Base-by-base conservation (phyloP, 2,113 vertebrate genomes). In the Tenebrosternarchus preto region DNA sequence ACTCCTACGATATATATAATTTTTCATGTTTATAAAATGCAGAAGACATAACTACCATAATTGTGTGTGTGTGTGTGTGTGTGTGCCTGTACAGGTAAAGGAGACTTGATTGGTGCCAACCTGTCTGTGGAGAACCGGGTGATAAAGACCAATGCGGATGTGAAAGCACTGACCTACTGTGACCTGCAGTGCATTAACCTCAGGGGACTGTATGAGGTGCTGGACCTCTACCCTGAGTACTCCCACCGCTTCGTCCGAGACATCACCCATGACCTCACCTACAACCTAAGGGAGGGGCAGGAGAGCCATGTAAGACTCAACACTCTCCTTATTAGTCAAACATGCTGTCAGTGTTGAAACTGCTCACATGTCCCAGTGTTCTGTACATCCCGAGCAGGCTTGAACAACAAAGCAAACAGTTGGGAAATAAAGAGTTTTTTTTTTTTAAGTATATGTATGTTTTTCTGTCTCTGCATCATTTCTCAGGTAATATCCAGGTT, bases 401-500 rank as follows among this genome's bases (percentile, higher is more conserved):
- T n/a, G n/a, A n/a, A 36, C 6, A 36, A 6, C 6, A 36, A 36
- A 36, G 33, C 33, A 36, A 36, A 36, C 2, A 33, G 12, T 29
- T 66, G 16, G 17, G 63, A 29, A 27, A 20, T 0, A 22, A 31
- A 6, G 1, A 59, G 8, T 27, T 22, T 53, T 27, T 27, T 22
- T 53, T 27, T 61, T 53, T 57, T 36, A 27, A 43, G 53, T 73
- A 12, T 33, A 22, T 33, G 12, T 60, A 8, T 31, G 16, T 67
- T 17, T 25, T 20, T 70, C 20, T 73, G 16, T 68, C 29, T 50
- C 12, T 87, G 77, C 89, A 78, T 90, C 82, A 87, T 88, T 80
- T 92, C 92, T 79, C 90, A 96, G 95, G 93, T 94, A 83, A 93
- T 94, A 88, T 92, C 93, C 91, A 94, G 94, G 90, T 88, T 95